A percentile compares a stretch with the other conserved stretches of the same genome.
Conservation (phyloP, 2,797 vertebrate species). For the Pseudochaenichthys georgianus region DNA sequence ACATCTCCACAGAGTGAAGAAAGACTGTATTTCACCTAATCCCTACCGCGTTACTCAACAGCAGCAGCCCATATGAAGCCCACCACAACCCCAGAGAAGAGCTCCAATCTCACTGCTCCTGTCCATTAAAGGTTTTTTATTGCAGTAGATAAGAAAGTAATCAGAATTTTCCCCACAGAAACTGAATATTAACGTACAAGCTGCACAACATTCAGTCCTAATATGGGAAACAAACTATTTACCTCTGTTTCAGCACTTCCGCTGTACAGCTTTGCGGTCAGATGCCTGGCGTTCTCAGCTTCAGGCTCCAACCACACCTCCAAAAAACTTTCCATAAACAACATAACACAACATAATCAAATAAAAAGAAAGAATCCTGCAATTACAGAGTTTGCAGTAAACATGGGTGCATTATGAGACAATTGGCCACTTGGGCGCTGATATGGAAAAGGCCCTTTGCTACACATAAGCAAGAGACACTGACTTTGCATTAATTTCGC, state of each 20-base stretch:
- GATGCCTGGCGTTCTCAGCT: neutral
- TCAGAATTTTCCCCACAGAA: neutral
- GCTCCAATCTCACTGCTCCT: conserved; percentile 8
- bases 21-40: conserved; percentile 84
- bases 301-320: conserved; percentile 11
- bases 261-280: neutral
- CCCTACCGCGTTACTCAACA: conserved; percentile 81
- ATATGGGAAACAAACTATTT: neutral
- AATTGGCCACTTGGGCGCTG: too few species aligned
- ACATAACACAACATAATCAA: neutral
- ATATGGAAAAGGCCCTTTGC: too few species aligned
- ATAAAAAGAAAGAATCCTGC: neutral
- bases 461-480: too few species aligned
- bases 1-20: conserved; percentile 85
- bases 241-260: conserved; percentile 19
- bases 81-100: conserved; percentile 26
- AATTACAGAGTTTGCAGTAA: neutral
- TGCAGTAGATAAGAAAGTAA: neutral
- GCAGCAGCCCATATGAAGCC: conserved; percentile 52
- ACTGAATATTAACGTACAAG: neutral
- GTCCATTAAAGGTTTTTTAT: neutral
- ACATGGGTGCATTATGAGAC: too few species aligned
- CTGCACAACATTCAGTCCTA: neutral
- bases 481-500: too few species aligned
- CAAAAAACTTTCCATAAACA: neutral